Conservation (phyloP, 2,888 invertebrate genomes). For the Torymus texanus region DNA sequence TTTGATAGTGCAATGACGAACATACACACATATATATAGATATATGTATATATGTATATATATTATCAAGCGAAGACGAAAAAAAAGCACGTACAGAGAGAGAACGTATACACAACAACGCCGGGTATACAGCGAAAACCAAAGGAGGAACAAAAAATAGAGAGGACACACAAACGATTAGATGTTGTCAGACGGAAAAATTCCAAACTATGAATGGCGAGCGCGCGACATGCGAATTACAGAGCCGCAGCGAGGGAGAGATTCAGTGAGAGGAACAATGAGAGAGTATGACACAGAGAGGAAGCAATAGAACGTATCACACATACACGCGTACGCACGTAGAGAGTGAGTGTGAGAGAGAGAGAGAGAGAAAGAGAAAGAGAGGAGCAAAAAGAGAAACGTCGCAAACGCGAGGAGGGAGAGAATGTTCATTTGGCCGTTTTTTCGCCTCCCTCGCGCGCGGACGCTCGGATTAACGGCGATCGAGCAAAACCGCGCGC, state of each 20-base stretch:
- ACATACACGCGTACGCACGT: background rate
- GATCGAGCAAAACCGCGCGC: background rate
- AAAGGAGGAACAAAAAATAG: background rate
- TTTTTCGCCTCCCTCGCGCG: background rate
- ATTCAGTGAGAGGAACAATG: background rate
- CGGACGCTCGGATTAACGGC: slow-evolving; percentile 9
- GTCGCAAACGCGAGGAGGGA: too few species aligned
- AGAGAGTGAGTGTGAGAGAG: too few species aligned
- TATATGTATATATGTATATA: too few species aligned
- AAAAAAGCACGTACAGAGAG: background rate
- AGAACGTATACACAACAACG: background rate
- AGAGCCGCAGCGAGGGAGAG: slow-evolving; percentile 12
- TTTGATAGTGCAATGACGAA: slow-evolving; percentile 29
- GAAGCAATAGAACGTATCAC: background rate
- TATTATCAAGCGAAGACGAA: background rate
- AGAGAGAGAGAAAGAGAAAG: too few species aligned
- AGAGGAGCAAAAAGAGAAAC: too few species aligned
- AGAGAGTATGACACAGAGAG: too few species aligned
- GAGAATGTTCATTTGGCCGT: background rate
- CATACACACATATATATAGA: too few species aligned
- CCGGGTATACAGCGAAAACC: background rate
- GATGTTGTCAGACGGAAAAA: slow-evolving; percentile 36
- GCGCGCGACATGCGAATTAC: slow-evolving; percentile 45
- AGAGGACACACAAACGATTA: slow-evolving; percentile 36
- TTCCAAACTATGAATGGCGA: slow-evolving; percentile 39